Percentiles rank a stretch among this genome's conserved stretches.
These are phyloP conservation scores for Eueides isabella DNA, from an alignment of 1,140 invertebrate genomes.

Conservation along the genomic window DNA sequence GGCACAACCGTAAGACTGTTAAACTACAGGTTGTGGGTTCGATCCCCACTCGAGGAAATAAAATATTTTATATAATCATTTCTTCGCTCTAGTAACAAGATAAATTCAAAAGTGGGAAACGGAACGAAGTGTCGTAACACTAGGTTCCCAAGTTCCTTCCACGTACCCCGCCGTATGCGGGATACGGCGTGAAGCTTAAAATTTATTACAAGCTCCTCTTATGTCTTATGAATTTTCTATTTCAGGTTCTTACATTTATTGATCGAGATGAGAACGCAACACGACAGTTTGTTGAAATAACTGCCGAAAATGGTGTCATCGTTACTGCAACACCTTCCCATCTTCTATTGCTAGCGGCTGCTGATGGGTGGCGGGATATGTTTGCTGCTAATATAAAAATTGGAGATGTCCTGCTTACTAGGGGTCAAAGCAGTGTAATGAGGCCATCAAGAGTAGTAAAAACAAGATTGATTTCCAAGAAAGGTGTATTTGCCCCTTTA, in stretches of 20 bases:
- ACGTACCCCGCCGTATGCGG: no score
- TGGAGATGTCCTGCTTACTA: slow-evolving; percentile 80
- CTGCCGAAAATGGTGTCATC: slow-evolving; percentile 86
- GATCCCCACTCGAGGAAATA: no score
- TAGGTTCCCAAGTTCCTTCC: no score
- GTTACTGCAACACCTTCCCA: slow-evolving; percentile 94
- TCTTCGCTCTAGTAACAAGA: no score
- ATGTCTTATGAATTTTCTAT: slow-evolving; percentile 32
- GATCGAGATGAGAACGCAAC: slow-evolving; percentile 88
- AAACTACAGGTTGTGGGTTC: no score
- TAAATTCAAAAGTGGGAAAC: no score
- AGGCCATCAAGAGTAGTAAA: slow-evolving; percentile 85
- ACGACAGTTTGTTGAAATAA: slow-evolving; percentile 88
- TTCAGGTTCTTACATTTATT: slow-evolving; percentile 87
- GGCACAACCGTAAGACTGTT: no score
- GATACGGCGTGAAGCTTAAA: no score
- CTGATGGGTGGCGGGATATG: slow-evolving; percentile 73
- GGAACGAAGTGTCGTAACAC: no score
- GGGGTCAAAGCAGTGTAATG: slow-evolving; percentile 76
- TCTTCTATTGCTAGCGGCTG: slow-evolving; percentile 85
- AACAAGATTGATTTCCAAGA: slow-evolving; percentile 82
- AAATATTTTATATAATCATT: no score
- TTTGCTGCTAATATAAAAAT: slow-evolving; percentile 68
- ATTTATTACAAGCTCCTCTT: background rate
- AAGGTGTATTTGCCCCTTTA: slow-evolving; percentile 95